Evolutionary conservation across 2,888 invertebrate species (phyloP), one percentile per base, ranked within the genome.

Genomic region (Idaea biselata): DNA sequence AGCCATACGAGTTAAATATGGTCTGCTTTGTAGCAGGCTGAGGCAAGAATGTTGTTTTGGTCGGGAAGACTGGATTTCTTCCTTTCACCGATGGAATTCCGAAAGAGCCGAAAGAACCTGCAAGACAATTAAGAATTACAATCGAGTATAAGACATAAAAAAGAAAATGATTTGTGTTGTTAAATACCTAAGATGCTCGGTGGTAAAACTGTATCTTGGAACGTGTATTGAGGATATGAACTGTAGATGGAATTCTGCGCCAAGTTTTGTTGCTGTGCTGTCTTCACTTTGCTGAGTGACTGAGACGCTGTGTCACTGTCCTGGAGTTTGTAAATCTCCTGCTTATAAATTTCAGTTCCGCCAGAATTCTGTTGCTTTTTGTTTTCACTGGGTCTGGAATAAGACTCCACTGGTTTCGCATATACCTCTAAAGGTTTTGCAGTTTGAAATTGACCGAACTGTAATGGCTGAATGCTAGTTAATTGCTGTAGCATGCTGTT

Each of bases 101-200:
- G 70, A 93, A 94, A 16, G 93, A 89, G 72, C 93, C 93, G 78
- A 94, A 94, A 63, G 94, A 91, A 68, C 94, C 95, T 84, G 85
- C 53, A 86, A 86, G 18, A 58, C 64, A n/a, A 67, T 11, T 44
- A 2, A 44, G 8, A 14, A 44, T 44, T 44, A 8, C 44, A 44
- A 44, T 44, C 44, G 14, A 44, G 44, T 44, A 44, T 33, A 7
- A 44, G 14, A 11, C 6, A n/a, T 59, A n/a, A 58, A 8, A 16
- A 55, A 54, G 0, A 31, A 14, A 58, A 18, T 31, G 16, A n/a
- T 14, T n/a, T 58, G 1, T 16, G 18, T n/a, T 60, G 69, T 77
- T 82, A 25, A 25, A 25, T 81, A 86, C 93, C 93, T 85, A 93
- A 81, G 71, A 92, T 82, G 71, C 80, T 89, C 60, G 88, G 82